These are phyloP conservation scores for Agrotis clavis DNA, from an alignment of 2,888 invertebrate genomes.

Conservation along the genomic window DNA sequence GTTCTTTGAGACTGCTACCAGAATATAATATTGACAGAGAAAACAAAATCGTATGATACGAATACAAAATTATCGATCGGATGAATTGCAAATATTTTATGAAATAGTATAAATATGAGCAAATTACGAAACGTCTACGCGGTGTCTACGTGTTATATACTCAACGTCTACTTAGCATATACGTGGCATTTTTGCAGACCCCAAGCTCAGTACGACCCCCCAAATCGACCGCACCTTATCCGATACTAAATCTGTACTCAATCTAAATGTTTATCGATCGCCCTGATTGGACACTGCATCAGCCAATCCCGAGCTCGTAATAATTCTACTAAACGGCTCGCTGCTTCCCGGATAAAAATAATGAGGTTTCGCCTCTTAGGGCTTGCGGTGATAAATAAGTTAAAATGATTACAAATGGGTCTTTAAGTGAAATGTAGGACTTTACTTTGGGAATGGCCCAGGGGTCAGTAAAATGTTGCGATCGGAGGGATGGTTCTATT, in stretches of 20 bases:
- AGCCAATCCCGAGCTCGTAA: constrained; percentile 35
- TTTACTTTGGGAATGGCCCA: constrained; percentile 3
- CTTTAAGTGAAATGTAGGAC: constrained; percentile 35
- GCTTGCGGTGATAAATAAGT: constrained; percentile 45
- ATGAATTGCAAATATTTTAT: background rate
- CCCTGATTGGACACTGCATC: constrained; percentile 46
- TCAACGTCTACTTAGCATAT: background rate
- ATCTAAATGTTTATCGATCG: constrained; percentile 44
- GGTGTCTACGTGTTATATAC: background rate
- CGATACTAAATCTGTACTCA: constrained; percentile 38
- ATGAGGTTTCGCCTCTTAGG: constrained; percentile 33
- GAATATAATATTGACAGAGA: background rate
- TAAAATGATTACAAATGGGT: constrained; percentile 53
- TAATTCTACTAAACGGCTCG: constrained; percentile 37
- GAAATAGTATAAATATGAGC: no score
- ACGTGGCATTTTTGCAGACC: background rate
- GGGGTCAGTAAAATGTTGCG: background rate
- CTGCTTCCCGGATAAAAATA: constrained; percentile 41
- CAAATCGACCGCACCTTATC: constrained; percentile 1
- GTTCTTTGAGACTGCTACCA: constrained; percentile 24
- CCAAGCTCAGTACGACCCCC: background rate
- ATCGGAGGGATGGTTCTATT: constrained; percentile 7
- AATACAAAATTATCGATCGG: background rate
- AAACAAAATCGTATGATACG: background rate
- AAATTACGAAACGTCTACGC: background rate